Conservation (phyloP, 1,140 invertebrate genomes). For the Drosophila paulistorum region DNA sequence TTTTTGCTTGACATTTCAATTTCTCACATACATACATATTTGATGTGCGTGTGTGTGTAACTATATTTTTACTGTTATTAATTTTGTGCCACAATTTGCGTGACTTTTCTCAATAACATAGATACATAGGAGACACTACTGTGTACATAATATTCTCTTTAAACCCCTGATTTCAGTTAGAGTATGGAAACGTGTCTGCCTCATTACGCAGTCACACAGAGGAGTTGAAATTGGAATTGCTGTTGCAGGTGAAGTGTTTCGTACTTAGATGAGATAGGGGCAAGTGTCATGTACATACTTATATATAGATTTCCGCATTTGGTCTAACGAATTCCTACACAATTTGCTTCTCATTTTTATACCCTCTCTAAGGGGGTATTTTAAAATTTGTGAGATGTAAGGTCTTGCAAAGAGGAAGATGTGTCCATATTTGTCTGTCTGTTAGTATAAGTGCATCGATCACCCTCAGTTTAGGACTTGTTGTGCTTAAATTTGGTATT, state of each 20-base stretch:
- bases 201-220: slow-evolving; percentile 46
- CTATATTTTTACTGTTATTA: slow-evolving; percentile 48
- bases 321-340: neutral
- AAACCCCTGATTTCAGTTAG: neutral
- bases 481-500: too few relatives aligned
- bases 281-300: slow-evolving; percentile 25
- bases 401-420: too few relatives aligned
- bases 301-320: slow-evolving; percentile 51
- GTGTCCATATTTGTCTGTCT: too few relatives aligned
- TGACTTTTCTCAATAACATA: slow-evolving; percentile 79
- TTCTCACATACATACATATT: slow-evolving; percentile 49
- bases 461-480: too few relatives aligned
- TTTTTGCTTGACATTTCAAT: slow-evolving; percentile 71
- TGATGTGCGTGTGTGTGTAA: neutral
- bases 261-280: neutral
- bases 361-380: too few relatives aligned
- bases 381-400: too few relatives aligned
- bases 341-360: too few relatives aligned
- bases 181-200: slow-evolving; percentile 16
- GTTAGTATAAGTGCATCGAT: too few relatives aligned
- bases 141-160: neutral
- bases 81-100: slow-evolving; percentile 71
- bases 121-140: slow-evolving; percentile 42
- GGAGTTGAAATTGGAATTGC: slow-evolving; percentile 4
- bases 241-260: neutral